Conservation (phyloP, 1,140 invertebrate species). For the Heliconius hermathena region DNA sequence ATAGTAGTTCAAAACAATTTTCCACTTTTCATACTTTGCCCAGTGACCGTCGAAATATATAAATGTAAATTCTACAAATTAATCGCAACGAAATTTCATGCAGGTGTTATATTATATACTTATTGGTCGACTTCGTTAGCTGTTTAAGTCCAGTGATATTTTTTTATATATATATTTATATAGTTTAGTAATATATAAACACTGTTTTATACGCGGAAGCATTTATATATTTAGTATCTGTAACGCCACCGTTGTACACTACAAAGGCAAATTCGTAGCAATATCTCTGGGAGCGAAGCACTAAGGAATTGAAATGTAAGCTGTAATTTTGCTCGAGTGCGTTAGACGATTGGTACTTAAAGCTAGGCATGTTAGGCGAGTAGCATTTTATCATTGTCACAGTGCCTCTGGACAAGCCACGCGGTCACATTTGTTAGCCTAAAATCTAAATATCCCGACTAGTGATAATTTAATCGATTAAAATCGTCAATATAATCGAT, state of each 20-base stretch:
- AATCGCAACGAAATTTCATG: constrained; percentile 31
- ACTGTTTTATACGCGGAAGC: constrained; percentile 8
- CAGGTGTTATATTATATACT: constrained; percentile 21
- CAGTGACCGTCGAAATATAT: neutral
- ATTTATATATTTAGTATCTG: neutral
- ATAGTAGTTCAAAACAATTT: no score
- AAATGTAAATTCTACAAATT: neutral
- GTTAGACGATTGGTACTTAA: constrained; percentile 69
- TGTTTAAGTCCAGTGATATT: constrained; percentile 38
- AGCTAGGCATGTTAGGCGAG: constrained; percentile 49
- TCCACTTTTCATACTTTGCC: no score
- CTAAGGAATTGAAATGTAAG: constrained; percentile 75
- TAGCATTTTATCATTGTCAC: constrained; percentile 50
- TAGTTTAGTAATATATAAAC: constrained; percentile 26
- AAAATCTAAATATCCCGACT: constrained; percentile 19
- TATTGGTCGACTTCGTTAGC: constrained; percentile 30
- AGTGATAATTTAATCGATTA: constrained; percentile 21
- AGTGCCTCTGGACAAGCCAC: constrained; percentile 36
- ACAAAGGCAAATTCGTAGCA: constrained; percentile 39
- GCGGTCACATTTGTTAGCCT: constrained; percentile 30
- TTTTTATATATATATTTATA: constrained; percentile 6
- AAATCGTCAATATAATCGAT: constrained; percentile 23
- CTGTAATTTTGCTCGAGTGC: constrained; percentile 67
- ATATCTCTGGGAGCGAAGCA: constrained; percentile 59
- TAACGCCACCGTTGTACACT: constrained; percentile 47